phyloP scores from a whole-genome alignment of 2,888 invertebrate genomes.

The Leptopilina syphax region DNA sequence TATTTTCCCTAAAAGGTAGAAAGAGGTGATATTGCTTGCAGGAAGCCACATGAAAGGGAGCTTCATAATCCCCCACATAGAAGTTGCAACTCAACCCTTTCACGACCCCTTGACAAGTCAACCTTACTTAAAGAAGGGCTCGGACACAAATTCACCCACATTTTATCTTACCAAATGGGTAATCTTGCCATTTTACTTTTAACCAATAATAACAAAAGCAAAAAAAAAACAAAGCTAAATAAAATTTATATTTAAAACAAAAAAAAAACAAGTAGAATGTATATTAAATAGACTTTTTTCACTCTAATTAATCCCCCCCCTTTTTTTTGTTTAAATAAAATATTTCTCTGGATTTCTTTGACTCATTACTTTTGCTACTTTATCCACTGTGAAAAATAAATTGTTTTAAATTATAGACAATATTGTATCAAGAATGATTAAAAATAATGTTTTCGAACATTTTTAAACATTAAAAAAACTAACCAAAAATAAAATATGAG shows the following conservation, averaged over 20 bases:
- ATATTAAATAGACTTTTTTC: no score
- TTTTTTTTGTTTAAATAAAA: no score
- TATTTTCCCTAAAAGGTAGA: conserved; percentile 31
- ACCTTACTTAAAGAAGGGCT: conserved; percentile 28
- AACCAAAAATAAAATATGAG: no score
- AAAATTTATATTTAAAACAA: background rate
- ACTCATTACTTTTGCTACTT: no score
- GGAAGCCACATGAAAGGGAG: conserved; percentile 47
- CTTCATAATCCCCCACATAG: conserved; percentile 43
- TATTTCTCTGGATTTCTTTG: no score
- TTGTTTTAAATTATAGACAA: no score
- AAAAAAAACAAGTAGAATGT: background rate
- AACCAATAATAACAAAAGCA: background rate
- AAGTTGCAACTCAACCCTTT: conserved; percentile 45
- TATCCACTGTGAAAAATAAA: no score
- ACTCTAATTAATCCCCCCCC: no score
- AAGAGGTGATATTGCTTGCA: conserved; percentile 46
- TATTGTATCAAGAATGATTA: no score
- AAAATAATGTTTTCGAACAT: no score
- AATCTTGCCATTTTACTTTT: background rate
- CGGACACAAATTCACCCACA: conserved; percentile 21
- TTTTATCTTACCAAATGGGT: conserved; percentile 18
- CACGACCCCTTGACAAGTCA: conserved; percentile 42
- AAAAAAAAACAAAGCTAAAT: no score
- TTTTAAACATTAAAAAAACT: no score